Evolutionary conservation across 2,888 invertebrate genomes (phyloP).

Genomic region (Osmoderma eremita): DNA sequence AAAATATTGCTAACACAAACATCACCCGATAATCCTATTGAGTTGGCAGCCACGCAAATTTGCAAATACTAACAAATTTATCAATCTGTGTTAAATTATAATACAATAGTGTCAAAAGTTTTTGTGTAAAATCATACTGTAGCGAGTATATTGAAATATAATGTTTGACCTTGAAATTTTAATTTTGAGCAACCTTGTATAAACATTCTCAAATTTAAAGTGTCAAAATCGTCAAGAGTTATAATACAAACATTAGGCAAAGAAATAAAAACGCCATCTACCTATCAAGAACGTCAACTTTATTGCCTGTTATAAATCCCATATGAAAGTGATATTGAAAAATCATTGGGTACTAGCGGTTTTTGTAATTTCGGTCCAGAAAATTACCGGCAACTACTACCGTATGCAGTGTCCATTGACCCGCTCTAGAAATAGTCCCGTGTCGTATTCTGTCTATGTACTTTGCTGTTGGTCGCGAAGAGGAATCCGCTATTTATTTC

Average conservation of each 20-base stretch:
- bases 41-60: no score
- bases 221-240: no score
- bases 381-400: conserved; percentile 12
- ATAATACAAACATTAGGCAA: not conserved
- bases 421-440: conserved; percentile 25
- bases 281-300: not conserved
- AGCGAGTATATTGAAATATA: no score
- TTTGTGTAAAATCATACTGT: no score
- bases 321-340: not conserved
- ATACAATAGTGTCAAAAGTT: no score
- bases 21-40: no score
- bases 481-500: conserved; percentile 30
- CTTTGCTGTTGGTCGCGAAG: conserved; percentile 31
- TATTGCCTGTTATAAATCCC: conserved; percentile 9
- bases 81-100: no score
- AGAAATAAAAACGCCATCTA: not conserved
- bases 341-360: not conserved
- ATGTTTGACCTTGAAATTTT: no score
- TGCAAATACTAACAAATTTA: no score
- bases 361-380: not conserved
- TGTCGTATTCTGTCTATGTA: conserved; percentile 1
- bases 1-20: no score
- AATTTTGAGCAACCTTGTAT: no score
- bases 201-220: no score
- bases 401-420: conserved; percentile 35